A percentile compares a stretch with the other conserved stretches of the same genome.
Conservation (phyloP, 2,797 vertebrate species). For the Cryptoblepharus egeriae region DNA sequence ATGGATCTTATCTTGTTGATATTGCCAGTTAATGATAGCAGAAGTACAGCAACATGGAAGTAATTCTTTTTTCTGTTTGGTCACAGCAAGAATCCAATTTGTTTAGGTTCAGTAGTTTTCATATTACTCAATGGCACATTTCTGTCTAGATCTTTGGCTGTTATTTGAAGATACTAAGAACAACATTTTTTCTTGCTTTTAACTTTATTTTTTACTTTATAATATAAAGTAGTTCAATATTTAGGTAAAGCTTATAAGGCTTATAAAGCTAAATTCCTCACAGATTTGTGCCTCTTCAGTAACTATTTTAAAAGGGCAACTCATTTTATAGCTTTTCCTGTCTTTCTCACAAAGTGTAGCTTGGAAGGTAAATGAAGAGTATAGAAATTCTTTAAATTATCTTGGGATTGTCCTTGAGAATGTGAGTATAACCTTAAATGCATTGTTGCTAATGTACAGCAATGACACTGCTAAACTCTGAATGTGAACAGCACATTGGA, state of each 20-base stretch:
- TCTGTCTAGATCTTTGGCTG: neutral
- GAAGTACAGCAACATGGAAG: neutral
- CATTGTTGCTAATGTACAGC: constrained; percentile 21
- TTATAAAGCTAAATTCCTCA: constrained; percentile 45
- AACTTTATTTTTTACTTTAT: no score
- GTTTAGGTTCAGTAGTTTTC: neutral
- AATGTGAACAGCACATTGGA: neutral
- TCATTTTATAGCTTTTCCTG: neutral
- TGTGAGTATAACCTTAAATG: neutral
- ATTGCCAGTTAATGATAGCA: neutral
- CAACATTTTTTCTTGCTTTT: constrained; percentile 53
- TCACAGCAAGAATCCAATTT: neutral
- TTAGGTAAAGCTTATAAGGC: no score
- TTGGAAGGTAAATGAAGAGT: constrained; percentile 24
- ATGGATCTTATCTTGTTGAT: neutral
- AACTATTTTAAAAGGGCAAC: constrained; percentile 49
- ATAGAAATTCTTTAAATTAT: constrained; percentile 42
- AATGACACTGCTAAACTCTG: constrained; percentile 11
- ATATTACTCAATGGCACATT: neutral
- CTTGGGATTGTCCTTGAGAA: constrained; percentile 34
- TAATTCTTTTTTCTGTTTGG: neutral
- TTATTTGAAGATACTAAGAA: neutral
- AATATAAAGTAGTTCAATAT: constrained; percentile 45
- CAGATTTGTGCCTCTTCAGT: constrained; percentile 43
- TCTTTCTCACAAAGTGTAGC: neutral